Evolutionary conservation across 2,797 vertebrate species (phyloP), one percentile per base, ranked within the genome.

Genomic region (Bradypus variegatus): DNA sequence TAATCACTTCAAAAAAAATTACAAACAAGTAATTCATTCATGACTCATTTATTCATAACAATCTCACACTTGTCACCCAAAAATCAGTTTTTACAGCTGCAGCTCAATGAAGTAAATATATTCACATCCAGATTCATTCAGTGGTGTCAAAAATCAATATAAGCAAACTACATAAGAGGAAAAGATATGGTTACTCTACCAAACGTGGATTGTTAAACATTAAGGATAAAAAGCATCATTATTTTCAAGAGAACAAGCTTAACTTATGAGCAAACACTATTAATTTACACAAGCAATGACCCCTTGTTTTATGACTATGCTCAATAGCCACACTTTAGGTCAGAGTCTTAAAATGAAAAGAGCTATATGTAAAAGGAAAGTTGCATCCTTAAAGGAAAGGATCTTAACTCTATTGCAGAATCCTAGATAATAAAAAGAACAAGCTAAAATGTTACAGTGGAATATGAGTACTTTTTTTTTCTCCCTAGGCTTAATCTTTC

Each of bases 11-110:
- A 83, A 86, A 95, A 86, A 95, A 91, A 87, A 87, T 58, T 72
- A 91, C 88, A 93, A 95, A 94, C 89, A 95, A 95, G 77, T 38
- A 80, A 82, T 85, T 94, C 94, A 94, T 96, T 96, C 95, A 95
- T 88, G 86, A 94, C 48, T 91, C 92, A 88, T 89, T 93, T 96
- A 95, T 92, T 93, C 87, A 83, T 88, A 92, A 94, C 76, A 80
- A 93, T 78, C 88, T 94, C 75, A 93, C 92, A 95, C 70, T 36
- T 94, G 80, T 94, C 90, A 93, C 83, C 86, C 79, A 0, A 60
- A 94, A 93, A 86, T 73, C 48, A 3, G 60, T 89, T 91, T 94
- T 92, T 85, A 92, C 18, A 96, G 69, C 79, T 81, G 90, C 50
- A 92, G 65, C 72, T 83, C 87, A 91, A 95, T 93, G 50, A 94